phyloP scores from a whole-genome alignment of 2,888 invertebrate genomes.

The Drosophila trichaetosa region DNA sequence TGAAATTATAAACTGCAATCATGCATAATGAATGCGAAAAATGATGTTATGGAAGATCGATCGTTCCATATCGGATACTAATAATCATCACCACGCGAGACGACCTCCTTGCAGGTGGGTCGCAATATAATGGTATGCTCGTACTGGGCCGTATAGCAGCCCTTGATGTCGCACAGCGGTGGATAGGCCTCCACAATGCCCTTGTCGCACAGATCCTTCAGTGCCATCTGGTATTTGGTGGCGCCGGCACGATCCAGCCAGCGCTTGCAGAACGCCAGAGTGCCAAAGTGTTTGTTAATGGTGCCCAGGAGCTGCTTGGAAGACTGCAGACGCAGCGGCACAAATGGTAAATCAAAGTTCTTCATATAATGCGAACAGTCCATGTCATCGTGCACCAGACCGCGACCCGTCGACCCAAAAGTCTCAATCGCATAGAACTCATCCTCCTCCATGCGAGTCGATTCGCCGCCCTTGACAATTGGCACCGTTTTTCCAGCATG shows the following conservation, averaged over 20 bases:
- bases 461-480: slow-evolving; percentile 99
- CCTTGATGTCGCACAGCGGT: slow-evolving; percentile 98
- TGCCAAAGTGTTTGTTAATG: slow-evolving; percentile 98
- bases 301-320: slow-evolving; percentile 96
- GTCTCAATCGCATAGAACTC: slow-evolving; percentile 99
- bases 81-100: slow-evolving; percentile 98
- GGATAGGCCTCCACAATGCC: slow-evolving; percentile 99
- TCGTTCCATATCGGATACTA: slow-evolving; percentile 43
- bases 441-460: slow-evolving; percentile 99
- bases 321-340: slow-evolving; percentile 95
- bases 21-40: slow-evolving; percentile 41
- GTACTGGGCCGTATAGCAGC: slow-evolving; percentile 99
- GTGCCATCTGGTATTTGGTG: slow-evolving; percentile 98
- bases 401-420: slow-evolving; percentile 98
- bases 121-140: slow-evolving; percentile 99
- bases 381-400: slow-evolving; percentile 98
- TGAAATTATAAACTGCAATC: slow-evolving; percentile 47
- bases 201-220: slow-evolving; percentile 99
- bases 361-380: slow-evolving; percentile 99
- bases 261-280: slow-evolving; percentile 98
- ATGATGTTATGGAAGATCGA: slow-evolving; percentile 18
- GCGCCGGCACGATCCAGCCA: slow-evolving; percentile 99
- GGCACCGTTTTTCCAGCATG: slow-evolving; percentile 99
- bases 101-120: slow-evolving; percentile 99
- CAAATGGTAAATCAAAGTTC: slow-evolving; percentile 96